Conservation (phyloP, 1,140 invertebrate genomes). For the Zaprionus taronus region DNA sequence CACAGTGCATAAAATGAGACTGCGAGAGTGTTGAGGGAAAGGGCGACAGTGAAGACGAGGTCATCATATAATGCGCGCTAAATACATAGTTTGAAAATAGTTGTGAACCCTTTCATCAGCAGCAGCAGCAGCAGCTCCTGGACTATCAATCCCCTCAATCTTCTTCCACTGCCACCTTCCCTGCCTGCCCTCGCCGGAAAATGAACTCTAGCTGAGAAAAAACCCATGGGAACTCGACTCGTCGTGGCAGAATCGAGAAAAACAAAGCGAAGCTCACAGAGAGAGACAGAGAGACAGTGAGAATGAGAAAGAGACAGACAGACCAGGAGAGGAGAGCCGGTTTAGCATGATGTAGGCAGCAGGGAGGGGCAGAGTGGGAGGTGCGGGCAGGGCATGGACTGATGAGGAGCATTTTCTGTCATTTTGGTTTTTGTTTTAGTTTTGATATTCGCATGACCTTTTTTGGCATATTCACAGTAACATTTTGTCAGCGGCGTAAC, state of each 20-base stretch:
- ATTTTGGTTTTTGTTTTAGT: conserved; percentile 66
- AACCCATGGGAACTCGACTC: conserved; percentile 78
- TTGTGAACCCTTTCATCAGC: conserved; percentile 80
- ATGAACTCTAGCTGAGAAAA: conserved; percentile 60
- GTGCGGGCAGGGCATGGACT: not conserved
- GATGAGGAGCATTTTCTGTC: conserved; percentile 54
- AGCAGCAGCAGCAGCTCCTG: conserved; percentile 34
- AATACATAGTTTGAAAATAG: conserved; percentile 82
- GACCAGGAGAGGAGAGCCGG: not conserved
- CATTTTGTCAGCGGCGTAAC: conserved; percentile 49
- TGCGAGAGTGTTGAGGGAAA: not conserved
- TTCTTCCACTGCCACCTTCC: not conserved
- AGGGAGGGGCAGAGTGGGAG: not conserved
- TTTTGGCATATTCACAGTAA: conserved; percentile 49
- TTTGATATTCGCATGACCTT: conserved; percentile 60
- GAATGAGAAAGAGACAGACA: not conserved
- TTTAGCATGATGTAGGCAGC: not conserved
- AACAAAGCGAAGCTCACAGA: not conserved
- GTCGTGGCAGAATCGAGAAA: conserved; percentile 58
- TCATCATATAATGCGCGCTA: conserved; percentile 72
- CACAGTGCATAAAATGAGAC: conserved; percentile 15
- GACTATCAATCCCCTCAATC: conserved; percentile 2
- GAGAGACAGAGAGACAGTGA: not conserved
- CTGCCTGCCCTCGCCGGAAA: not conserved
- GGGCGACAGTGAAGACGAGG: conserved; percentile 11